Evolutionary conservation across 2,113 vertebrate species (phyloP).

Genomic region (Pterophyllum scalare): DNA sequence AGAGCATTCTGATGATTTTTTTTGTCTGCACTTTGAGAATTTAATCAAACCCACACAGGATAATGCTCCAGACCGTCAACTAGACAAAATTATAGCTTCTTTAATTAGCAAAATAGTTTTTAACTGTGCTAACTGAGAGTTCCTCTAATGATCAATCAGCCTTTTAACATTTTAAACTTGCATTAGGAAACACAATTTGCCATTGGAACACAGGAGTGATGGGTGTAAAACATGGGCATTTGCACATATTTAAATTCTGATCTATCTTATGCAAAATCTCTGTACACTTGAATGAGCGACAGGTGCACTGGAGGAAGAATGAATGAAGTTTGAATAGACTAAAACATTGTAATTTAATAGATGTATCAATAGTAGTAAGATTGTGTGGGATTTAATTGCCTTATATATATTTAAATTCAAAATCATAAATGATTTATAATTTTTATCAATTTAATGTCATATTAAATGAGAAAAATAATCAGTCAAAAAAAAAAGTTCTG

Average conservation of each 20-base stretch:
- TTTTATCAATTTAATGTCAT: background rate
- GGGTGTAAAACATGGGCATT: background rate
- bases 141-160: background rate
- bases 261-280: background rate
- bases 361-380: background rate
- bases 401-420: background rate
- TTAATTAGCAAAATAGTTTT: constrained; percentile 10
- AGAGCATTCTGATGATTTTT: background rate
- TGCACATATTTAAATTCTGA: constrained; percentile 6
- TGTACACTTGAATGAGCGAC: background rate
- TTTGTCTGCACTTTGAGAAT: background rate
- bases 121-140: constrained; percentile 6
- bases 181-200: background rate
- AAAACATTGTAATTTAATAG: background rate
- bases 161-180: constrained; percentile 1
- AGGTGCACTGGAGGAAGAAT: background rate
- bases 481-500: background rate
- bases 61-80: constrained; percentile 4
- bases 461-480: background rate
- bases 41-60: background rate
- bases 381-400: background rate
- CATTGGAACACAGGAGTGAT: background rate
- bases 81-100: constrained; percentile 5
- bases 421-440: background rate
- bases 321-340: background rate